Base-by-base conservation (phyloP, 2,113 vertebrate species). In the Melanocharis versteri region DNA sequence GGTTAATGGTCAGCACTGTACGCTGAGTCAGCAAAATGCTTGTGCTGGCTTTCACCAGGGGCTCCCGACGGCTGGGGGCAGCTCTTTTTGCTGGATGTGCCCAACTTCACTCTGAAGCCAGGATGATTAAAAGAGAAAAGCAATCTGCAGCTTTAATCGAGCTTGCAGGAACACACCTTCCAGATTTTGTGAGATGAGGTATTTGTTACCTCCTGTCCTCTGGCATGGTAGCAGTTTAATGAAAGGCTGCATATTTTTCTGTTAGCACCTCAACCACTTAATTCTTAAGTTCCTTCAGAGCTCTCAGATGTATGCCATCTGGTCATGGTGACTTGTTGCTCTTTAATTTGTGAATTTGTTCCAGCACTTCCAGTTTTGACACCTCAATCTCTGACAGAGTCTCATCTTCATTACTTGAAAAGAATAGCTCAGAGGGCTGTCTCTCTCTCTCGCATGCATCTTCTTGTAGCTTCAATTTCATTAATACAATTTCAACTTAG, bases 281-380 rank as follows among this genome's bases (percentile, higher is more conserved):
- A 95, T 96, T 96, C 90, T 80, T 94, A 80, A 93, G 95, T 96
- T 97, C 93, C 84, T 96, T 94, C 89, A 90, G 97, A 97, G 95
- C 95, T 97, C 97, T 97, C 97, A 97, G 94, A 97, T 97, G 96
- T 93, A 95, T 94, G 92, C 97, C 97, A 97, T 97, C 97, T 97
- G 97, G 97, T 96, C 97, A 89, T 88, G 90, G 96, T 96, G 96
- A 97, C 96, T 97, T 97, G 97, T 96, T 97, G 97, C 97, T 97
- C 97, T 96, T 96, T 96, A 97, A 96, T 97, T 97, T 96, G 95
- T 94, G 97, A 97, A 96, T 97, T 97, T 96, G 97, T 96, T 97
- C 95, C 96, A 96, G 96, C 96, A 96, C 92, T 97, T 96, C 94
- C 87, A 97, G 96, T 97, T 96, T 97, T 97, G 95, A 96, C 95